Evolutionary conservation across 1,140 invertebrate genomes (phyloP), one percentile per base, ranked within the genome.

Genomic region (Monomorium pharaonis): DNA sequence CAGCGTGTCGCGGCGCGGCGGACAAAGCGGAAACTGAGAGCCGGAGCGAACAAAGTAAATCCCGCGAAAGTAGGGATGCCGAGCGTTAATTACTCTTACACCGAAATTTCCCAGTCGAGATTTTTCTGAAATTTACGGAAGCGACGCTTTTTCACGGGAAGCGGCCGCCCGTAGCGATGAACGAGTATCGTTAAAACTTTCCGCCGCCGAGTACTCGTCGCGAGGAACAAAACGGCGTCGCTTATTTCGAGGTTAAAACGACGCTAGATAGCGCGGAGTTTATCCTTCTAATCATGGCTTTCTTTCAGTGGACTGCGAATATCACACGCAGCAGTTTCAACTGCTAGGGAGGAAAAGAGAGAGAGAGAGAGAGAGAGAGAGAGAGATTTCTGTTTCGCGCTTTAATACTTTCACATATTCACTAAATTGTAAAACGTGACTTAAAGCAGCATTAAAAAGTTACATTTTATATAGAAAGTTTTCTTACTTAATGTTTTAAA

Each of bases 61-160:
- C 54, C 33, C 56, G 49, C 56, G 80, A 62, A 76, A 60, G 56
- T 42, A 21, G 81, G 70, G 47, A 77, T 47, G 30, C 42, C 74
- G 62, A n/a, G 60, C 75, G 84, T 85, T 85, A 80, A 85, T 85
- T 80, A 85, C 84, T 85, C 75, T 78, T 80, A 80, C 62, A 80
- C 75, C 75, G 49, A 80, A 80, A 85, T 85, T 85, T 80, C 62
- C 84, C 62, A 65, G 83, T 78, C 47, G 60, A 58, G 84, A 85
- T 85, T 85, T 85, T 85, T 85, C 75, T 85, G 74, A 85, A 85
- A 76, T 77, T 77, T 76, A 76, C 83, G 72, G 54, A 60, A 84
- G 47, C 70, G 70, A 84, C 81, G 72, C 27, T 76, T 76, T 84
- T 76, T 56, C 58, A 76, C 81, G 72, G 58, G 18, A 16, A 63